Evolutionary conservation across 2,888 invertebrate species (phyloP), one percentile per base, ranked within the genome.

Genomic region (Caenorhabditis wallacei): DNA sequence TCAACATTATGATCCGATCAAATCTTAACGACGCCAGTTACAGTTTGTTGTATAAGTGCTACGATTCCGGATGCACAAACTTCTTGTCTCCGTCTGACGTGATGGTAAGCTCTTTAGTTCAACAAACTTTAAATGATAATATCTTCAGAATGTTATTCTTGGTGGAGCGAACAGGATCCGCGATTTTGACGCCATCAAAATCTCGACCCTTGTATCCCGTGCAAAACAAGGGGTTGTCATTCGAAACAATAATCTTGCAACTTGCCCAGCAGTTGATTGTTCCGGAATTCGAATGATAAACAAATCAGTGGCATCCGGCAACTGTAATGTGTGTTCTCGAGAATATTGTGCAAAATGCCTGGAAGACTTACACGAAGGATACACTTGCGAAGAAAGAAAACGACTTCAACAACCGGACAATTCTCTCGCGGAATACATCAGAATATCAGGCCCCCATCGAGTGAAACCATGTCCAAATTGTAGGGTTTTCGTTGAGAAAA

Each of bases 391-490:
- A 13, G 24, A 24, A 16, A 11, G 11, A 1, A 10, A 1, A 4
- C 1, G 26, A 16, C 10, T 54, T 10, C 24, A 11, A 4, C 5
- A 4, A 13, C 26, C 24, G 2, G 54, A 54, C 2, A 10, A 26
- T 2, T 54, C 54, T 1, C 7, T 54, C 1, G 26, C 26, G 18
- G 24, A 2, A 4, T 54, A 54, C 13, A 8, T 11, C 4, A 35
- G 35, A 35, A n/a, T n/a, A n/a, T n/a, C n/a, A n/a, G n/a, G n/a
- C n/a, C 5, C 4, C 35, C 4, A 35, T 10, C 5, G 4, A 7
- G 26, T 54, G 2, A 54, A 54, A 13, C 24, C 24, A 16, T 54
- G 54, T 16, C 54, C 54, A 2, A 54, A 54, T 26, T 54, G 54
- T 16, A 26, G 1, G 13, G 16, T 10, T 26, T 13, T 1, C 1